Percentiles rank a stretch among this genome's conserved stretches.
phyloP scores from a whole-genome alignment of 2,888 invertebrate species.

The Pandemis corylana region DNA sequence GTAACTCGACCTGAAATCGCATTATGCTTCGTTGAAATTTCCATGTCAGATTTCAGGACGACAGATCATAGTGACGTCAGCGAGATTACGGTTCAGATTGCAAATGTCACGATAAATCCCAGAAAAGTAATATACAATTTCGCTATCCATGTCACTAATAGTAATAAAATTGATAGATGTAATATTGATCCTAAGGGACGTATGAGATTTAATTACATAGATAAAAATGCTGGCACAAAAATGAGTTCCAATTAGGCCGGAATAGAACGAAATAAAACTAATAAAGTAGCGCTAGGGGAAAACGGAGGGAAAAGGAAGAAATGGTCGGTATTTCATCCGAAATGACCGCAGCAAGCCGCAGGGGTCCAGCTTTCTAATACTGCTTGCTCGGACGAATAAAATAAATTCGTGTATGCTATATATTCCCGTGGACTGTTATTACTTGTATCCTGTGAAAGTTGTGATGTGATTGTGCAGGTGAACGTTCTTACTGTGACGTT shows the following conservation, averaged over 20 bases:
- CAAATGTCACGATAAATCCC: conserved; percentile 8
- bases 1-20: conserved; percentile 7
- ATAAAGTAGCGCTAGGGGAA: conserved; percentile 15
- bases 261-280: conserved; percentile 19
- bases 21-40: conserved; percentile 12
- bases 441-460: conserved; percentile 5
- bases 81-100: conserved; percentile 21
- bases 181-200: background rate
- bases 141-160: background rate
- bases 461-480: conserved; percentile 13
- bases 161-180: background rate
- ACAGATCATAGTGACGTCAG: conserved; percentile 37
- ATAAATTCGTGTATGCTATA: conserved; percentile 13
- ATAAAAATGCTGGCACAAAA: conserved; percentile 17
- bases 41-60: conserved; percentile 25
- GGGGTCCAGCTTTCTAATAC: conserved; percentile 15
- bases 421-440: conserved; percentile 10
- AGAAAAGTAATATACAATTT: conserved; percentile 6
- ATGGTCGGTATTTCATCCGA: conserved; percentile 19
- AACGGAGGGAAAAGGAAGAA: conserved; percentile 14
- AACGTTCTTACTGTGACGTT: background rate
- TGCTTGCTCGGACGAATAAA: conserved; percentile 16
- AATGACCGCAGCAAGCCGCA: conserved; percentile 9
- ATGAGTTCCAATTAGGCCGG: conserved; percentile 12
- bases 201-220: conserved; percentile 33